A percentile compares a stretch with the other conserved stretches of the same genome.
Conservation (phyloP, 2,888 invertebrate genomes). For the Lepidochitona cinerea region DNA sequence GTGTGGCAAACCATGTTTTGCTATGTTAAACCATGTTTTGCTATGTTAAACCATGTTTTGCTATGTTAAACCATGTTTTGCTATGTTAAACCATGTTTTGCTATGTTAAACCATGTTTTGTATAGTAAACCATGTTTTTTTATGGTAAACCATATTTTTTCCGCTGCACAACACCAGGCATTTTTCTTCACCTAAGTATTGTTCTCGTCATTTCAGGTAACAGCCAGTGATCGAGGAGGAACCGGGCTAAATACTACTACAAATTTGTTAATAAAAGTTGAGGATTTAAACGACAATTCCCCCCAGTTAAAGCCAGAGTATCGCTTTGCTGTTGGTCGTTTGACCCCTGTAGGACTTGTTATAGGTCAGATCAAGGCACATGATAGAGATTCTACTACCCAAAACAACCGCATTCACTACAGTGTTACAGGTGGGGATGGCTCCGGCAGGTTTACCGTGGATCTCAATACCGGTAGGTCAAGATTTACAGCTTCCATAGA, state of each 20-base stretch:
- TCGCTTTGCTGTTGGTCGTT: conserved; percentile 15
- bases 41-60: no score
- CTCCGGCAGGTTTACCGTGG: conserved; percentile 18
- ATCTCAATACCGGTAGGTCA: conserved; percentile 17
- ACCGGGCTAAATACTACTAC: conserved; percentile 19
- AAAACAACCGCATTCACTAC: conserved; percentile 21
- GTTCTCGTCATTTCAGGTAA: conserved; percentile 26
- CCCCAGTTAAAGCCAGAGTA: conserved; percentile 17
- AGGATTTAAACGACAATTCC: conserved; percentile 31
- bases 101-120: no score
- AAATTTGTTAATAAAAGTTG: conserved; percentile 19
- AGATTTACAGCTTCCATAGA: no score
- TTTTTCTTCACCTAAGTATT: no score
- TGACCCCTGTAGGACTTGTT: conserved; percentile 4
- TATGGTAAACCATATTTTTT: no score
- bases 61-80: no score
- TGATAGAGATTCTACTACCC: conserved; percentile 16
- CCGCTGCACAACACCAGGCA: no score
- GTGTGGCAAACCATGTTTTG: no score
- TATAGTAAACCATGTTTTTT: no score
- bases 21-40: no score
- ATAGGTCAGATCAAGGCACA: conserved; percentile 12
- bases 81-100: no score
- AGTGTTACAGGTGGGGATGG: conserved; percentile 9
- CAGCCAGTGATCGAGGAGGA: conserved; percentile 30